phyloP scores from a whole-genome alignment of 2,113 vertebrate species.

The Phasianus colchicus region DNA sequence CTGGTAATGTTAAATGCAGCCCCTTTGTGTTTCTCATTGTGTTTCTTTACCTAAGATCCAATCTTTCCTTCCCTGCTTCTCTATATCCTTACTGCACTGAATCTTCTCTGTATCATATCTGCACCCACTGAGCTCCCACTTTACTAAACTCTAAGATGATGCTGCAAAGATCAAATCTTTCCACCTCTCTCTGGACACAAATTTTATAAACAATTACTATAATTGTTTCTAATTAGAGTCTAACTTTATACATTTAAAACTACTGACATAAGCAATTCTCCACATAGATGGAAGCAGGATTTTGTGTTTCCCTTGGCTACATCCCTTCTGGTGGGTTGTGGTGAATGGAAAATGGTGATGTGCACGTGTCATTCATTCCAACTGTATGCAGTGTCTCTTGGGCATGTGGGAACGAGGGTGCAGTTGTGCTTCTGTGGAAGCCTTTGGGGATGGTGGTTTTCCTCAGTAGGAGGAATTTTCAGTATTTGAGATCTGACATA shows the following conservation, averaged over 20 bases:
- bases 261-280: not conserved
- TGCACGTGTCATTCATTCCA: not conserved
- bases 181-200: not conserved
- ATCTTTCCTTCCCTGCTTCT: not conserved
- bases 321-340: not conserved
- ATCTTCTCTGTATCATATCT: not conserved
- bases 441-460: not conserved
- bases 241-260: not conserved
- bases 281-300: not conserved
- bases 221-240: not conserved
- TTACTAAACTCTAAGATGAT: not conserved
- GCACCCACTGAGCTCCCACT: not conserved
- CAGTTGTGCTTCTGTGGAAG: not conserved
- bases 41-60: not conserved
- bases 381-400: not conserved
- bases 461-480: rapidly evolving
- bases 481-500: not conserved
- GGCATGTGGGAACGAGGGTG: not conserved
- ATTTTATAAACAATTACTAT: not conserved
- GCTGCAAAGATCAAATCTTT: not conserved
- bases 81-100: not conserved
- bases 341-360: rapidly evolving
- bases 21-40: not conserved
- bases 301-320: not conserved
- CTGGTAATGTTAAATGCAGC: not conserved